phyloP scores from a whole-genome alignment of 2,888 invertebrate genomes.

The Morpho helenor region DNA sequence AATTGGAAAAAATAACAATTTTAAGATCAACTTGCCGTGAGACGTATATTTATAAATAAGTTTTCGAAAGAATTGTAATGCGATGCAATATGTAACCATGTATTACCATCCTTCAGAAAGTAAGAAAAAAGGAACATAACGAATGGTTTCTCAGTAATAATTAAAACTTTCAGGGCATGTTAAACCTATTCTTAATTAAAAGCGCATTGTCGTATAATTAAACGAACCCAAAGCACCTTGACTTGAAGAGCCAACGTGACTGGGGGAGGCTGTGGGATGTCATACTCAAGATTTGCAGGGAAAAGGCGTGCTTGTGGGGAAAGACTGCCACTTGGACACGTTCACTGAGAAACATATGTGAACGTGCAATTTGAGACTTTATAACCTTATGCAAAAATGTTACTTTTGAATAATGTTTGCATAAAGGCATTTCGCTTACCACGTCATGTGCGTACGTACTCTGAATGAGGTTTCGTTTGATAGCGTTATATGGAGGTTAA shows the following conservation, averaged over 20 bases:
- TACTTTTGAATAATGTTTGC: constrained; percentile 10
- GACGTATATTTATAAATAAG: too few species aligned
- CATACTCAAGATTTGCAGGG: constrained; percentile 62
- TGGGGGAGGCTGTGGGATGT: constrained; percentile 47
- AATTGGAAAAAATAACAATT: too few species aligned
- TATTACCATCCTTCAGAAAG: too few species aligned
- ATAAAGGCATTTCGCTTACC: constrained; percentile 11
- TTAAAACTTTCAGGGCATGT: not conserved
- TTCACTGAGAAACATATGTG: constrained; percentile 32
- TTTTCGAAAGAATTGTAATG: too few species aligned
- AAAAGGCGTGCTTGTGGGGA: constrained; percentile 42
- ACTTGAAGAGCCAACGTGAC: constrained; percentile 46
- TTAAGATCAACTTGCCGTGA: too few species aligned
- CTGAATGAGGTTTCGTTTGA: constrained; percentile 73
- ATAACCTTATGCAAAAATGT: not conserved
- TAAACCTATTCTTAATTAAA: constrained; percentile 23
- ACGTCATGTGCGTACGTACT: constrained; percentile 69
- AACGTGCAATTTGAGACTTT: constrained; percentile 13
- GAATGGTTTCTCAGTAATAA: not conserved
- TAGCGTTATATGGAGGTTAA: constrained; percentile 26
- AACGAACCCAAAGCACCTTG: constrained; percentile 42
- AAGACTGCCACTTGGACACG: constrained; percentile 65
- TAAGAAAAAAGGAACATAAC: too few species aligned
- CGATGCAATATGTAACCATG: too few species aligned
- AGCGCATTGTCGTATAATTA: constrained; percentile 39